Percentiles rank a stretch among this genome's conserved stretches.
Evolutionary conservation across 2,888 invertebrate genomes (phyloP).

Genomic region (Dexiosoma caninum): DNA sequence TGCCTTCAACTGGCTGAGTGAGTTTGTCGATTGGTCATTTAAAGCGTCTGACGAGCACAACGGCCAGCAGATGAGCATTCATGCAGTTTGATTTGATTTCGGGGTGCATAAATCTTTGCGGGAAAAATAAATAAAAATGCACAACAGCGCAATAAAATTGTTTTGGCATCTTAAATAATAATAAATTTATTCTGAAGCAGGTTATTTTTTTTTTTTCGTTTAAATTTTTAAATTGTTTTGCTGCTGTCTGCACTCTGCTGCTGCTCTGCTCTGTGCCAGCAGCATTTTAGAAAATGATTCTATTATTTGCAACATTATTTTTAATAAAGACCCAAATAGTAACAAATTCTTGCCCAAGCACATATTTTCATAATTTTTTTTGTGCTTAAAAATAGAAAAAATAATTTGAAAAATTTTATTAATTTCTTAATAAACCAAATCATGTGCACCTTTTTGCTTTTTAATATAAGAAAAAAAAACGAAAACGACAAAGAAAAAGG

Average conservation of each 20-base stretch:
- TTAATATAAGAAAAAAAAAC: too few relatives aligned
- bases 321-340: slow-evolving; percentile 53
- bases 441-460: slow-evolving; percentile 1
- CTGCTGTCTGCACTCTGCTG: background rate
- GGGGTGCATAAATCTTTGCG: slow-evolving; percentile 43
- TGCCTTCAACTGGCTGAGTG: background rate
- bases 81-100: slow-evolving; percentile 38
- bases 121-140: slow-evolving; percentile 57
- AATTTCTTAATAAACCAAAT: slow-evolving; percentile 23
- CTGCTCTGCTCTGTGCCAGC: too few relatives aligned
- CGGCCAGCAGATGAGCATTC: slow-evolving; percentile 1
- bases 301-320: slow-evolving; percentile 56
- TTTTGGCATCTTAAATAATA: slow-evolving; percentile 61
- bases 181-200: slow-evolving; percentile 55
- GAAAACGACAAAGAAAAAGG: too few relatives aligned
- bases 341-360: background rate
- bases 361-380: too few relatives aligned
- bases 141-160: slow-evolving; percentile 59
- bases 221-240: slow-evolving; percentile 34
- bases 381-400: too few relatives aligned
- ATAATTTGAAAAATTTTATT: too few relatives aligned
- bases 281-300: slow-evolving; percentile 1
- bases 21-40: slow-evolving; percentile 14
- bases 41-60: background rate
- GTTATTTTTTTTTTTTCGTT: too few relatives aligned